These are phyloP conservation scores for Dryadula phaetusa DNA, from an alignment of 2,888 invertebrate genomes.

Conservation along the genomic window DNA sequence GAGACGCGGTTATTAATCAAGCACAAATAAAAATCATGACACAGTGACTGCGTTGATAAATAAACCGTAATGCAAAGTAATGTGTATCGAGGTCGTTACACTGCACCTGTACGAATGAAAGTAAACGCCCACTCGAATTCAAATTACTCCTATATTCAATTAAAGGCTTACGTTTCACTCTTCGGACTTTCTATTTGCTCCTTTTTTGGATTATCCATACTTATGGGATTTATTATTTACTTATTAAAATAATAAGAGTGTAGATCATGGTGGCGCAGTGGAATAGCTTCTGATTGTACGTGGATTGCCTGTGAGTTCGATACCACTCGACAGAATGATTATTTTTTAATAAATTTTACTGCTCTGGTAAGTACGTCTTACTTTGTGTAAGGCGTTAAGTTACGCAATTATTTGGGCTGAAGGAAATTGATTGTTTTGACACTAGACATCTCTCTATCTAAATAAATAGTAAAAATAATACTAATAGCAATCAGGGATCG, in stretches of 20 bases:
- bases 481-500: too few relatives aligned
- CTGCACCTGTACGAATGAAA: constrained; percentile 48
- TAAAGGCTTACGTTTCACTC: constrained; percentile 60
- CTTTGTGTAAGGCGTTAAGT: too few relatives aligned
- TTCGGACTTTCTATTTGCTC: constrained; percentile 69
- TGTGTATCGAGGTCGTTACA: constrained; percentile 43
- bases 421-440: too few relatives aligned
- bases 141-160: constrained; percentile 49
- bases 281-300: too few relatives aligned
- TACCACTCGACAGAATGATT: neutral
- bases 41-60: constrained; percentile 33
- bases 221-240: too few relatives aligned
- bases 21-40: constrained; percentile 25
- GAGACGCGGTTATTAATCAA: neutral
- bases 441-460: too few relatives aligned
- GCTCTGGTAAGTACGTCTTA: too few relatives aligned
- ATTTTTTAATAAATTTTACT: neutral
- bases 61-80: constrained; percentile 40
- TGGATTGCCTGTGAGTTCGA: too few relatives aligned
- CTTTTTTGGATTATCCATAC: neutral
- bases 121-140: constrained; percentile 50
- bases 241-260: too few relatives aligned
- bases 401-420: too few relatives aligned
- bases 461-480: too few relatives aligned
- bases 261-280: too few relatives aligned